Evolutionary conservation across 1,140 invertebrate genomes (phyloP), one percentile per base, ranked within the genome.

Genomic region (Halesus radiatus): DNA sequence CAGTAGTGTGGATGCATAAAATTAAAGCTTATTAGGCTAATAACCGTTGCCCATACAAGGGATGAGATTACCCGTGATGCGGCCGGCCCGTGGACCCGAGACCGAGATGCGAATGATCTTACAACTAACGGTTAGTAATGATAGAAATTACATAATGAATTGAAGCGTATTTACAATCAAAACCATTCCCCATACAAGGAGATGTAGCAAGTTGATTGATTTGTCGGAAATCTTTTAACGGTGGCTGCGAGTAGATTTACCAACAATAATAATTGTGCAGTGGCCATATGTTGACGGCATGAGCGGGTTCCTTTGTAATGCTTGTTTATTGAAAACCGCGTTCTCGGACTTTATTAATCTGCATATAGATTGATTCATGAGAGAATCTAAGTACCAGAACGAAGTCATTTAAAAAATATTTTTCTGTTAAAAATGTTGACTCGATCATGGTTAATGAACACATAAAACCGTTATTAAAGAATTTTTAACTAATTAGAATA

Each of bases 81-180:
- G n/a, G n/a, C 32, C 50, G 10, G 37, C 22, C 29, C n/a, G 8
- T 32, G 50, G 22, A 37, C 16, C 52, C 23, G 16, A 37, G 13
- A 58, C 23, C 68, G 45, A 26, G 45, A 52, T 29, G n/a, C n/a
- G 26, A 16, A 54, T 5, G 68, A 60, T 75, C 16, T 29, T 22
- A 80, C 45, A 68, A 26, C 60, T 68, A 62, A 72, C 56, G 76
- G 66, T 53, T 32, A 74, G 76, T 81, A 78, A 78, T 75, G 76
- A 77, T 77, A 66, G n/a, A 82, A 81, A 79, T 75, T 79, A 77
- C 78, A 77, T 68, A 73, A 82, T 80, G 66, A 82, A 77, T 74
- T 29, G n/a, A 76, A 80, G 74, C 74, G 50, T 54, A 73, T 50
- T 58, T 52, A 52, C 60, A 37, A 37, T 78, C 74, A 20, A 78